Base-by-base conservation (phyloP, 1,140 invertebrate species). In the Sarcophaga peregrina region DNA sequence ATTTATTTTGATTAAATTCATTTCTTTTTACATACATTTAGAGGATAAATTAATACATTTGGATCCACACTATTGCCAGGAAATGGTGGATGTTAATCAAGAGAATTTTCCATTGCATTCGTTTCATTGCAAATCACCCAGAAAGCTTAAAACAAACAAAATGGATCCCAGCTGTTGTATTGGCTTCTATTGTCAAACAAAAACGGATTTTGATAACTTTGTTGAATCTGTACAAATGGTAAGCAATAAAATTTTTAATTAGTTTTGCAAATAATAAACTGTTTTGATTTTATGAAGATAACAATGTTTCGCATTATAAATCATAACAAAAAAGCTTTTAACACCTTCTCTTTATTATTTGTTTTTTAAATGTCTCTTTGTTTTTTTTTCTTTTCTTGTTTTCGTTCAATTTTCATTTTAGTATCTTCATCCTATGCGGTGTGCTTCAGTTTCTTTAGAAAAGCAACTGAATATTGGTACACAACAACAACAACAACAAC, bases 161-260 rank as follows among this genome's bases (percentile, higher is more conserved):
- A 96, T 98, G 94, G 97, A 98, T 92, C 97, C 97, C 4, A 97
- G 96, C 82, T 97, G 96, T 90, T 96, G 97, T 85, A 94, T 98
- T 72, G 97, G 96, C n/a, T 98, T 98, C 90, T 97, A 96, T 91
- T 95, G 96, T 86, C 91, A 93, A 72, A 94, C 94, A 82, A 93
- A 93, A 91, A 92, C 93, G 82, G 95, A 97, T 84, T 96, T 97
- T 91, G 92, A 96, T 82, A 94, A 92, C 75, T 95, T 97, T 89
- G 90, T 95, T 54, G 93, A 95, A 88, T 92, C 92, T 82, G 93
- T 95, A 45, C 92, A 94, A 88, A 92, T 93, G 86, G 93, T 93
- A 87, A 91, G 90, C 87, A 68, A 7, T 62, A n/a, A 4, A 62
- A 62, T 37, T 75, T n/a, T 75, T 46, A 37, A 25, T 15, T 75